Conservation (phyloP, 2,888 invertebrate species). For the Drosophila dives region DNA sequence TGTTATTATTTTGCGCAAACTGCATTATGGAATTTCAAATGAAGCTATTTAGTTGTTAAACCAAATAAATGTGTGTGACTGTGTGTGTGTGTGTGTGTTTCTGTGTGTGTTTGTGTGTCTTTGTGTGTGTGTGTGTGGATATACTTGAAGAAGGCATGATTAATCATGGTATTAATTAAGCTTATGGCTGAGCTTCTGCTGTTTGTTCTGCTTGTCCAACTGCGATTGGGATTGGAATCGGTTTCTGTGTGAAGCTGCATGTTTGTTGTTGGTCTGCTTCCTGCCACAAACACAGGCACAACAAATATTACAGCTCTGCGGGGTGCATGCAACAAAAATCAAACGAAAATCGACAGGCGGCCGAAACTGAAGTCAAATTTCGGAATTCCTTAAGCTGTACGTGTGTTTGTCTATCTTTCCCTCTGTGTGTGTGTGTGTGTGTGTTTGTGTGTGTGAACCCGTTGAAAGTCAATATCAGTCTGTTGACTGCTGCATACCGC, state of each 20-base stretch:
- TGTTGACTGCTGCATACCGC: slow-evolving; percentile 31
- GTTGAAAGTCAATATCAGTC: slow-evolving; percentile 35
- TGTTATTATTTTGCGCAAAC: neutral
- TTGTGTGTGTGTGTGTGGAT: neutral
- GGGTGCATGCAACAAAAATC: slow-evolving; percentile 40
- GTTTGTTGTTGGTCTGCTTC: slow-evolving; percentile 10
- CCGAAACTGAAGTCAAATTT: slow-evolving; percentile 8
- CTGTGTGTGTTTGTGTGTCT: neutral
- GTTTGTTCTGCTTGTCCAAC: slow-evolving; percentile 6
- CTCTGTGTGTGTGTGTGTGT: slow-evolving; percentile 10
- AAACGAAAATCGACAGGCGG: slow-evolving; percentile 36
- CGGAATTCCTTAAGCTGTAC: slow-evolving; percentile 1
- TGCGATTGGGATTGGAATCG: slow-evolving; percentile 16
- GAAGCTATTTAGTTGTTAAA: neutral
- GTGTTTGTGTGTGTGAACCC: slow-evolving; percentile 14
- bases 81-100: neutral
- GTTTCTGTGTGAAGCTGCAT: slow-evolving; percentile 14
- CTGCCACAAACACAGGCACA: slow-evolving; percentile 5
- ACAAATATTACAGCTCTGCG: slow-evolving; percentile 30
- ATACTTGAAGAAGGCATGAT: slow-evolving; percentile 19
- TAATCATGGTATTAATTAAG: slow-evolving; percentile 34
- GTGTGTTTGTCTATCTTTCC: neutral
- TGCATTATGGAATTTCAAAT: neutral
- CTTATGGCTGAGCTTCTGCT: slow-evolving; percentile 11
- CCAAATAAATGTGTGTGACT: neutral